phyloP scores from a whole-genome alignment of 2,113 vertebrate genomes.

The Heterocephalus glaber region DNA sequence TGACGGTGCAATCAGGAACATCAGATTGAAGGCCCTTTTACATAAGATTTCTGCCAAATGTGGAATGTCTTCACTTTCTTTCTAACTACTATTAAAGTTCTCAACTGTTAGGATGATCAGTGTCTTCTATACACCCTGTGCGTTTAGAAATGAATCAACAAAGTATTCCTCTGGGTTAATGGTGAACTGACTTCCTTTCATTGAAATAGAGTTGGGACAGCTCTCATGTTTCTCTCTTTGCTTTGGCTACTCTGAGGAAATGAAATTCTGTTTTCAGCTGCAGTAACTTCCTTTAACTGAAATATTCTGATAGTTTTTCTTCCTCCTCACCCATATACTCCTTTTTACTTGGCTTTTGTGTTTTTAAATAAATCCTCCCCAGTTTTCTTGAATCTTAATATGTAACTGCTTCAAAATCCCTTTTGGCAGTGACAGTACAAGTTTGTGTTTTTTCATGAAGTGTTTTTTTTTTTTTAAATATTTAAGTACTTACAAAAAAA shows the following conservation, averaged over 20 bases:
- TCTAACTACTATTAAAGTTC: neutral
- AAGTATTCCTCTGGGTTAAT: conserved; percentile 4
- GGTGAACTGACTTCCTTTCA: conserved; percentile 33
- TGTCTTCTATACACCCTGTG: neutral
- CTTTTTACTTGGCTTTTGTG: conserved; percentile 22
- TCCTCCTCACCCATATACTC: neutral
- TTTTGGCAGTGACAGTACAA: conserved; percentile 14
- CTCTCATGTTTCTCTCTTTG: neutral
- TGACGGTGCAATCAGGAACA: neutral
- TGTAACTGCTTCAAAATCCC: conserved; percentile 34
- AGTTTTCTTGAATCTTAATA: conserved; percentile 21
- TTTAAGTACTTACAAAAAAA: conserved; percentile 25
- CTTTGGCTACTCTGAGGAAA: conserved; percentile 61
- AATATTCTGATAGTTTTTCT: conserved; percentile 35
- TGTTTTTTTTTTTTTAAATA: neutral
- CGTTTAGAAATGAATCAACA: conserved; percentile 13
- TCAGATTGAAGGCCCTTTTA: neutral
- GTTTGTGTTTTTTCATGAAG: neutral
- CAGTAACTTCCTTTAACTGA: conserved; percentile 26
- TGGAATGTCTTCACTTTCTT: neutral
- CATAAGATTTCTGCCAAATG: neutral
- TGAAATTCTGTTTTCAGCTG: conserved; percentile 38
- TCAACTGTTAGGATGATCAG: neutral
- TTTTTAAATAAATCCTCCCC: neutral
- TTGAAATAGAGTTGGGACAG: neutral